A percentile compares a stretch with the other conserved stretches of the same genome.
Conservation (phyloP, 2,797 vertebrate species). For the Sylvia borin region DNA sequence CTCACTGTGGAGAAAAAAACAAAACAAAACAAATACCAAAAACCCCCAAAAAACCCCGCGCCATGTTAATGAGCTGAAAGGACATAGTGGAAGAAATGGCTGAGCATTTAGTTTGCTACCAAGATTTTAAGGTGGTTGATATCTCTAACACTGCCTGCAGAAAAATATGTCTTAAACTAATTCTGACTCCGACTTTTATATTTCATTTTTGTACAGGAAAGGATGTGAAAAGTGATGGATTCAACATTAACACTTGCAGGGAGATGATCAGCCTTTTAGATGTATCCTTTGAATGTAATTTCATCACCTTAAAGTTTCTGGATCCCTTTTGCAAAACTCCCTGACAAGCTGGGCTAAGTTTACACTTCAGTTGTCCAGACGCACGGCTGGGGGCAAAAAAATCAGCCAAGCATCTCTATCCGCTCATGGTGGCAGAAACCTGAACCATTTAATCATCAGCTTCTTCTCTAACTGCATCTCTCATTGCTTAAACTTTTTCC, state of each 20-base stretch:
- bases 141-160: neutral
- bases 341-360: neutral
- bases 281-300: constrained; percentile 82
- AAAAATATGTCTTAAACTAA: neutral
- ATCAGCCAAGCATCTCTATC: neutral
- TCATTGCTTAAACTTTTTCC: neutral
- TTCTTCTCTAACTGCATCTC: neutral
- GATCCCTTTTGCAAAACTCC: neutral
- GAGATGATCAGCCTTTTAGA: constrained; percentile 90
- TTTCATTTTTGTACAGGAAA: constrained; percentile 74
- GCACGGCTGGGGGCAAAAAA: neutral
- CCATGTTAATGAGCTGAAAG: neutral
- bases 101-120: neutral
- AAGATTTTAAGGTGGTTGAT: neutral
- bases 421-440: neutral
- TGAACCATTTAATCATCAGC: neutral
- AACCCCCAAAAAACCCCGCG: too few relatives aligned
- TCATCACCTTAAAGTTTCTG: neutral
- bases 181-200: neutral
- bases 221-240: constrained; percentile 87
- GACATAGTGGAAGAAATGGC: neutral
- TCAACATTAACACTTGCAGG: constrained; percentile 85
- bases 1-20: neutral
- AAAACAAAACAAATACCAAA: neutral
- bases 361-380: neutral